Conservation (phyloP, 2,888 invertebrate genomes). For the Epicampocera succincta region DNA sequence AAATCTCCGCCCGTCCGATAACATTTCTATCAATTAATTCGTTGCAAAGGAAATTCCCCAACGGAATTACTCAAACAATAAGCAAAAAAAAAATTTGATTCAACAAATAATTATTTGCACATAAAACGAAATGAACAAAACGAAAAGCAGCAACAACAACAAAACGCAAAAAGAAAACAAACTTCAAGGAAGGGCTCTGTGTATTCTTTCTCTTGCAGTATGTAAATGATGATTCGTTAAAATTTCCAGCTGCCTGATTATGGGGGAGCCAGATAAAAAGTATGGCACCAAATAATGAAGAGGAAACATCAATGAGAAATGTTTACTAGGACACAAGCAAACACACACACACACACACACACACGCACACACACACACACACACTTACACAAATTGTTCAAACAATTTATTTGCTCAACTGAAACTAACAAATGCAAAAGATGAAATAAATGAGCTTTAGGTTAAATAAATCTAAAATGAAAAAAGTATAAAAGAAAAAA, state of each 20-base stretch:
- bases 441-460: slow-evolving; percentile 63
- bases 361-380: slow-evolving; percentile 37
- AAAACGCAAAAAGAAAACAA: background rate
- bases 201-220: background rate
- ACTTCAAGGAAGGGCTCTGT: slow-evolving; percentile 1
- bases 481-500: slow-evolving; percentile 8
- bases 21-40: slow-evolving; percentile 37
- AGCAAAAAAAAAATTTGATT: slow-evolving; percentile 20
- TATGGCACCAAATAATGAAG: slow-evolving; percentile 6
- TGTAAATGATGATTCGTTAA: slow-evolving; percentile 63
- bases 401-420: slow-evolving; percentile 64
- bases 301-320: slow-evolving; percentile 54
- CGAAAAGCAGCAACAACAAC: background rate
- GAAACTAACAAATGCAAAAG: slow-evolving; percentile 55
- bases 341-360: slow-evolving; percentile 38
- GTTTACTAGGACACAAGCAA: slow-evolving; percentile 53
- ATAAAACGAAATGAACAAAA: slow-evolving; percentile 53
- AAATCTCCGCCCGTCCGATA: slow-evolving; percentile 4
- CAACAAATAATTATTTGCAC: slow-evolving; percentile 41
- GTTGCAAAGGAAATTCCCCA: slow-evolving; percentile 5
- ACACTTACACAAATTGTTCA: slow-evolving; percentile 49
- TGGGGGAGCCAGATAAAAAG: slow-evolving; percentile 23
- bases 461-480: slow-evolving; percentile 56
- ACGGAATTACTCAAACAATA: slow-evolving; percentile 33
- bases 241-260: slow-evolving; percentile 66